These are phyloP conservation scores for Morpho helenor DNA, from an alignment of 2,888 invertebrate species.

Conservation along the genomic window DNA sequence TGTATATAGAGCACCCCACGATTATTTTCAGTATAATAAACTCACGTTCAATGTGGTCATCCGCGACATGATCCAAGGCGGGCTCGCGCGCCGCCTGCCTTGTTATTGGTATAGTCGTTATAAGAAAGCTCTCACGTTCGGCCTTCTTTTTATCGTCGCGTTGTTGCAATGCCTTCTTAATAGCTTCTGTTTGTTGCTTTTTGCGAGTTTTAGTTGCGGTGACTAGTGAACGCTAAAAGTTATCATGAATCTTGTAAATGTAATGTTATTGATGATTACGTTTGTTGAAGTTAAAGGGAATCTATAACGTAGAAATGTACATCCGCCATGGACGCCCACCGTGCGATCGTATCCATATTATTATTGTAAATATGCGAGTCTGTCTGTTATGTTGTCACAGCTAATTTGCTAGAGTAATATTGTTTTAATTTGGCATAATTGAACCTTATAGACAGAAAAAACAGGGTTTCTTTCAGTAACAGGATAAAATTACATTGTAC, in stretches of 20 bases:
- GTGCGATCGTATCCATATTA: too few species aligned
- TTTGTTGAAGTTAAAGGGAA: too few species aligned
- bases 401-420: too few species aligned
- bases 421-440: not conserved
- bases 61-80: slow-evolving; percentile 90
- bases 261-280: too few species aligned
- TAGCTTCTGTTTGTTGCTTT: slow-evolving; percentile 99
- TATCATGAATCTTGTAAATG: not conserved
- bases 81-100: slow-evolving; percentile 98
- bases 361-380: too few species aligned
- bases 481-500: too few species aligned
- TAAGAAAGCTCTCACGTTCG: slow-evolving; percentile 96
- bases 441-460: slow-evolving; percentile 1
- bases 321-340: too few species aligned
- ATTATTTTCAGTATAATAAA: not conserved
- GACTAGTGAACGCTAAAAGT: slow-evolving; percentile 90
- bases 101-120: slow-evolving; percentile 97
- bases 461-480: too few species aligned
- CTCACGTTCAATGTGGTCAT: slow-evolving; percentile 91
- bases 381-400: too few species aligned
- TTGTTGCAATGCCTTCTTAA: slow-evolving; percentile 95
- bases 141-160: slow-evolving; percentile 96
- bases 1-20: too few species aligned
- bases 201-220: slow-evolving; percentile 99
- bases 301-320: too few species aligned